Conservation (phyloP, 2,113 vertebrate genomes). For the Ictalurus furcatus region DNA sequence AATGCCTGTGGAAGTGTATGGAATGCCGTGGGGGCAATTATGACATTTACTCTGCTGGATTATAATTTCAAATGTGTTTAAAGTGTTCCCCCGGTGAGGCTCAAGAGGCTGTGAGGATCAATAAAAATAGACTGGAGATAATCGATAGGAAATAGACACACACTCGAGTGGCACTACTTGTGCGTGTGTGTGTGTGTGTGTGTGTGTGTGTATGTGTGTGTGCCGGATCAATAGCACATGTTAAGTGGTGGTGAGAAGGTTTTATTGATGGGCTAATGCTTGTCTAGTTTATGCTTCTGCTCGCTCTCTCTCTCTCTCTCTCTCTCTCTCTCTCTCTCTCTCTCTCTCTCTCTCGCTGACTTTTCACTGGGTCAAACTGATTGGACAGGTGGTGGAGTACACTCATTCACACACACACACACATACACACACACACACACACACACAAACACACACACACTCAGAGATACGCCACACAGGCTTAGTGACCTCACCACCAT, state of each 20-base stretch:
- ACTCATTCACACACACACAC: slow-evolving; percentile 20
- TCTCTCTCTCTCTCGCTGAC: slow-evolving; percentile 34
- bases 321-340: slow-evolving; percentile 41
- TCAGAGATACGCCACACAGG: not conserved
- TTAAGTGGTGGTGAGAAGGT: slow-evolving; percentile 77
- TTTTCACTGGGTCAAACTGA: slow-evolving; percentile 49
- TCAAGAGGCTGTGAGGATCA: slow-evolving; percentile 63
- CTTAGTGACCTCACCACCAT: slow-evolving; percentile 23
- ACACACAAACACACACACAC: slow-evolving; percentile 23
- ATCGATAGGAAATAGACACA: slow-evolving; percentile 82
- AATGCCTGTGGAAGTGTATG: slow-evolving; percentile 68
- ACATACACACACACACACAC: slow-evolving; percentile 24
- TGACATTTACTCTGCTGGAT: slow-evolving; percentile 80
- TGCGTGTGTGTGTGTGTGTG: slow-evolving; percentile 48
- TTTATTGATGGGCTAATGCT: slow-evolving; percentile 77
- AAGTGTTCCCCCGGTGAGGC: slow-evolving; percentile 72
- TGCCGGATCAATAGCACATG: slow-evolving; percentile 75
- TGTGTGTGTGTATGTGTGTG: slow-evolving; percentile 41
- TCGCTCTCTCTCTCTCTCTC: slow-evolving; percentile 31
- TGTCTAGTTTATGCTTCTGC: slow-evolving; percentile 63
- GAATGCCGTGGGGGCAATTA: slow-evolving; percentile 76
- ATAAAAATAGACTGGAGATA: slow-evolving; percentile 79
- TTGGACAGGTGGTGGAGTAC: slow-evolving; percentile 50
- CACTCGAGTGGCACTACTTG: slow-evolving; percentile 69
- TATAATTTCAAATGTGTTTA: slow-evolving; percentile 84